These are phyloP conservation scores for Pandion haliaetus DNA, from an alignment of 2,113 vertebrate species.

Conservation along the genomic window DNA sequence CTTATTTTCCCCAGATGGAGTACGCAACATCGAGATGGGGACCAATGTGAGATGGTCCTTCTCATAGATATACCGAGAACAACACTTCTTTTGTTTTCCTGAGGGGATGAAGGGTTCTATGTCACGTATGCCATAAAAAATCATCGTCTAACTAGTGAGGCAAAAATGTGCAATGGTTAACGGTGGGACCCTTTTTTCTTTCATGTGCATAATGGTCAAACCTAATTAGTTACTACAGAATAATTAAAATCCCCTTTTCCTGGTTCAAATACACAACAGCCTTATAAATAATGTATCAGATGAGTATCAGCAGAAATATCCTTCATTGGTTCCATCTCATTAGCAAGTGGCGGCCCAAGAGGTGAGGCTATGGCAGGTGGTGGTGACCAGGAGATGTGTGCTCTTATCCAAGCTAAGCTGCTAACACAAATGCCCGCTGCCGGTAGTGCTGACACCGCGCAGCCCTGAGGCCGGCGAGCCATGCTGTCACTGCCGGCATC, in stretches of 20 bases:
- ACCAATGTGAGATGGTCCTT: neutral
- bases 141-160: neutral
- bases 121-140: neutral
- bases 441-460: accelerated
- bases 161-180: neutral
- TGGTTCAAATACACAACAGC: neutral
- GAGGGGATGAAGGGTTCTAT: neutral
- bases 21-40: neutral
- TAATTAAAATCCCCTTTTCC: neutral
- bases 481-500: neutral
- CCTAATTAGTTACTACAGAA: neutral
- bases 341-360: neutral
- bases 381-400: neutral
- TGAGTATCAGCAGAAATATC: neutral
- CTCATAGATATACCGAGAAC: neutral
- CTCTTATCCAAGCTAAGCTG: neutral
- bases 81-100: neutral
- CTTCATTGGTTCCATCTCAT: neutral
- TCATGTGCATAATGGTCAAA: neutral
- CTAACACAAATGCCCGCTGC: accelerated
- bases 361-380: neutral
- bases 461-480: accelerated
- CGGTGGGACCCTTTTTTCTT: neutral
- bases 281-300: neutral
- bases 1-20: neutral